A percentile compares a stretch with the other conserved stretches of the same genome.
phyloP scores from a whole-genome alignment of 2,888 invertebrate species.

The Candidula unifasciata region DNA sequence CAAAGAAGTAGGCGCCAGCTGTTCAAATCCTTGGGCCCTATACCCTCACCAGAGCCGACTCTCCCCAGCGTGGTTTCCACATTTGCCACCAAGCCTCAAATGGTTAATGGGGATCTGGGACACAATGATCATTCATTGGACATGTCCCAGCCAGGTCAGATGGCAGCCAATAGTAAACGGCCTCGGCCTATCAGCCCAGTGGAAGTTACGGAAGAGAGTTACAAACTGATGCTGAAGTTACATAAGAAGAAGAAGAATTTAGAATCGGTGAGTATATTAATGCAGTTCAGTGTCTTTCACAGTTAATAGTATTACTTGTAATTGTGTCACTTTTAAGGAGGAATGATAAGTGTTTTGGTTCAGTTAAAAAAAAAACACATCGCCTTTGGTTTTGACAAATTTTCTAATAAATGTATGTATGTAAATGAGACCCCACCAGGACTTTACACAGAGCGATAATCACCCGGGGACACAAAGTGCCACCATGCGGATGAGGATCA shows the following conservation, averaged over 20 bases:
- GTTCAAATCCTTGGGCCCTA: slow-evolving; percentile 67
- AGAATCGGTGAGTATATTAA: slow-evolving; percentile 22
- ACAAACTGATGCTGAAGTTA: slow-evolving; percentile 65
- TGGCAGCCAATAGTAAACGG: slow-evolving; percentile 55
- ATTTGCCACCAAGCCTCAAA: slow-evolving; percentile 63
- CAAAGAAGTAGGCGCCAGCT: slow-evolving; percentile 69
- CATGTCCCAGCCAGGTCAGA: background rate
- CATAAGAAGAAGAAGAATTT: slow-evolving; percentile 62
- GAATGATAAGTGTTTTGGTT: background rate
- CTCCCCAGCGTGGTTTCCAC: slow-evolving; percentile 69
- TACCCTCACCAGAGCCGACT: slow-evolving; percentile 72
- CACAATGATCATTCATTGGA: background rate
- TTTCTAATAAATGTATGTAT: too few species aligned
- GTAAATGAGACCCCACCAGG: too few species aligned
- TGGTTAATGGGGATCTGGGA: slow-evolving; percentile 61
- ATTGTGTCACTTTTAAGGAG: background rate
- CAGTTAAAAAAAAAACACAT: too few species aligned
- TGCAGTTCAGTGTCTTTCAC: too few species aligned
- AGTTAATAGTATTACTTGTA: background rate
- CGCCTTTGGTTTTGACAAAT: too few species aligned
- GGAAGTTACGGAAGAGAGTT: slow-evolving; percentile 71
- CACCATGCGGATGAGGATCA: too few species aligned
- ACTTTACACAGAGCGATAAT: too few species aligned
- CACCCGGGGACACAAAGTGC: too few species aligned
- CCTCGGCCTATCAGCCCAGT: slow-evolving; percentile 69